Evolutionary conservation across 2,113 vertebrate species (phyloP).

Genomic region (Okapia johnstoni): DNA sequence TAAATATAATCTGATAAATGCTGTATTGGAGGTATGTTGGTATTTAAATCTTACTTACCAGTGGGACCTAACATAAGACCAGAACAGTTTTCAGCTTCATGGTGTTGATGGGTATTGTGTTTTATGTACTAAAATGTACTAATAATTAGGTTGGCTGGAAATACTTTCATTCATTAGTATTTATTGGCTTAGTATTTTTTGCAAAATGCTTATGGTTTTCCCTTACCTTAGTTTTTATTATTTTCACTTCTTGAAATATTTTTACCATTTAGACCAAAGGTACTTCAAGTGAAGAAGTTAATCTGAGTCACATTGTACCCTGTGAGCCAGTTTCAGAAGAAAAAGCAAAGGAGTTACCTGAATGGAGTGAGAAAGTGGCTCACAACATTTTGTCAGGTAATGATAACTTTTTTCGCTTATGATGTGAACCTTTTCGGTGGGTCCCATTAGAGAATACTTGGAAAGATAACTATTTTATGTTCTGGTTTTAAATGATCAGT

Average conservation of each 20-base stretch:
- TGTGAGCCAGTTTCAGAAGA: constrained; percentile 81
- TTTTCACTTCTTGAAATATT: constrained; percentile 40
- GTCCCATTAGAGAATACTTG: not conserved
- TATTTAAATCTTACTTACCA: not conserved
- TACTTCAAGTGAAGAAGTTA: constrained; percentile 83
- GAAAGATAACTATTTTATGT: not conserved
- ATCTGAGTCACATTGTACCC: constrained; percentile 90
- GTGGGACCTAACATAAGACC: not conserved
- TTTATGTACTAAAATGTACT: not conserved
- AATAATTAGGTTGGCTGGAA: not conserved
- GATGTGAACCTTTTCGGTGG: not conserved
- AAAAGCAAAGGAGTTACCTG: constrained; percentile 84
- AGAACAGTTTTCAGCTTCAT: not conserved
- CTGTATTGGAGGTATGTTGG: not conserved
- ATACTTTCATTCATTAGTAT: not conserved
- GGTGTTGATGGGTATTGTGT: not conserved
- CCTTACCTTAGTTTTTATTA: not conserved
- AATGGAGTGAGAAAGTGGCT: constrained; percentile 98
- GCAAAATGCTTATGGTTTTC: not conserved
- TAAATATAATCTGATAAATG: not conserved
- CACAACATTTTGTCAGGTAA: constrained; percentile 93
- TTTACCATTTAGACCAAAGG: constrained; percentile 82
- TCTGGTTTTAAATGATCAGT: not conserved
- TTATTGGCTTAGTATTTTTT: constrained; percentile 24
- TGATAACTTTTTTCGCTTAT: not conserved